Base-by-base conservation (phyloP, 1,140 invertebrate genomes). In the Pogonus chalceus region DNA sequence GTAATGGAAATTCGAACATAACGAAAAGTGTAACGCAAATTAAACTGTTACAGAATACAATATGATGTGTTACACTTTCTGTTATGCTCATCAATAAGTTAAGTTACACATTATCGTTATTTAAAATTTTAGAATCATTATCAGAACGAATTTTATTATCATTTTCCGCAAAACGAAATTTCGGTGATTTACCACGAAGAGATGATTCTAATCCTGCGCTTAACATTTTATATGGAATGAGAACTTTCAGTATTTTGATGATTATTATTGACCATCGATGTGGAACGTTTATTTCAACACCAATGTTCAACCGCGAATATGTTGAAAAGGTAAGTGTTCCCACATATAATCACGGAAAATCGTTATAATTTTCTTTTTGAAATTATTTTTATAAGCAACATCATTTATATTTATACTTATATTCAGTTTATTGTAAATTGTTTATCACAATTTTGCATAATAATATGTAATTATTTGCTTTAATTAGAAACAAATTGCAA, bases 251-350 rank as follows among this genome's bases (percentile, higher is more conserved):
- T 1, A 78, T 79, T 49, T 70, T 71, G 56, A 62, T 75, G 12
- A 69, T 79, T 7, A 73, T 75, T 1, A 60, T 73, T 26, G 73
- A 70, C 49, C 78, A 79, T 64, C 67, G 76, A 26, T 69, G 73
- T 24, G 76, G 74, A 2, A 73, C 74, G 4, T 64, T 63, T 24
- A 72, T 75, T 46, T 67, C 71, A 2, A 76, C 76, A 2, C 72
- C 77, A 0, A 63, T 78, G 12, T 69, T 73, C 39, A 77, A 80
- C 56, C 76, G 75, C 46, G 63, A 72, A 50, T 68, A 65, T 51
- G 63, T 76, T 2, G 78, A 80, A 65, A 54, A 69, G 62, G 77
- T 78, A 55, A 57, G 14, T 49, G 2, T 56, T 18, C 20, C 1
- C 20, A 16, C 20, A 1, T 2, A 10, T 16, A 18, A 2, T 46